These are phyloP conservation scores for Peromyscus polionotus DNA, from an alignment of 2,113 vertebrate genomes.

Conservation along the genomic window DNA sequence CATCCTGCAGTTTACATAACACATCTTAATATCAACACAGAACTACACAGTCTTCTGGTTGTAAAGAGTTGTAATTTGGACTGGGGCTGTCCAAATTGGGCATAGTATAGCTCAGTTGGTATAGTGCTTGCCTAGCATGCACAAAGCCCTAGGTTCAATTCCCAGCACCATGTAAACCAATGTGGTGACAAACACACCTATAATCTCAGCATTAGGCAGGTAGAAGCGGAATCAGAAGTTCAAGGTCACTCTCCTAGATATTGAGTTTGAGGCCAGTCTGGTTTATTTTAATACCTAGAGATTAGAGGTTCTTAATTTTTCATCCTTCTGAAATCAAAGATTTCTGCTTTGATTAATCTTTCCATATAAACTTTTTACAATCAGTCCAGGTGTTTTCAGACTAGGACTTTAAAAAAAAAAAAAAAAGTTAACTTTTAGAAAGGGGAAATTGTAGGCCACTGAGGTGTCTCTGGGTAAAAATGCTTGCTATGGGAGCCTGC, in stretches of 20 bases:
- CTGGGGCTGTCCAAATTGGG: background rate
- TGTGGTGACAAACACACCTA: background rate
- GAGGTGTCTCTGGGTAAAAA: background rate
- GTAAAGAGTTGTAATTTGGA: background rate
- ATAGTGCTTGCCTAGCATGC: background rate
- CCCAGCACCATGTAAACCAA: background rate
- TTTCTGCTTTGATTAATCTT: background rate
- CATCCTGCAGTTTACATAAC: background rate
- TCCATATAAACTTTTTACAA: background rate
- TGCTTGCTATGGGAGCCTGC: background rate
- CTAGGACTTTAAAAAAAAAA: too few relatives aligned
- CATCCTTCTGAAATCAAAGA: background rate
- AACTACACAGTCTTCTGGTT: background rate
- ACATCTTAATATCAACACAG: background rate
- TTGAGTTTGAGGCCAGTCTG: background rate
- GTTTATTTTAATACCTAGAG: background rate
- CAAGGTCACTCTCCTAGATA: background rate
- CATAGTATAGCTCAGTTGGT: background rate
- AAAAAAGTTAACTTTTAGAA: background rate
- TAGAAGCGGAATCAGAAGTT: background rate
- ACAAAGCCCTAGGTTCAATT: background rate
- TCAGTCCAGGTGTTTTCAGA: background rate
- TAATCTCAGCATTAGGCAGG: background rate
- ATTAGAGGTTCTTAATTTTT: background rate
- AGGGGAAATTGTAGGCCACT: background rate